Percentiles rank a stretch among this genome's conserved stretches.
Conservation (phyloP, 2,888 invertebrate genomes). For the Steinernema scapterisci region DNA sequence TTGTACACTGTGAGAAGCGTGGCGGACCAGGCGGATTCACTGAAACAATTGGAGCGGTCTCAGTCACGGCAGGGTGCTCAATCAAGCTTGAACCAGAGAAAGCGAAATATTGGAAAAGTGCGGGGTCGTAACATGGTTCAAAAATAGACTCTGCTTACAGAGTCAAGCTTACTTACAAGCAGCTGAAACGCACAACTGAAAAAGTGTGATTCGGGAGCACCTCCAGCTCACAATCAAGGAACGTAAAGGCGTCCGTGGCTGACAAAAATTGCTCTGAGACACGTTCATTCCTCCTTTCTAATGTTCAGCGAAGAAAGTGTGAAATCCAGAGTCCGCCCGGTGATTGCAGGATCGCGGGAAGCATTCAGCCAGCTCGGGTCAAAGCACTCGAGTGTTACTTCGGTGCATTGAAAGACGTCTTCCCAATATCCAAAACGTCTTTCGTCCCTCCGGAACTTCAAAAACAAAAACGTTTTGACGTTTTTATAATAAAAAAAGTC, state of each 20-base stretch:
- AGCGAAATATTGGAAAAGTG: slow-evolving; percentile 21
- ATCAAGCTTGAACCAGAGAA: slow-evolving; percentile 29
- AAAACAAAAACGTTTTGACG: too few relatives aligned
- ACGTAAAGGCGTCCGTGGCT: neutral
- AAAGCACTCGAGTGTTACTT: too few relatives aligned
- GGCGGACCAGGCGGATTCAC: neutral
- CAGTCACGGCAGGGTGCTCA: slow-evolving; percentile 8
- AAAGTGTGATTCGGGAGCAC: neutral
- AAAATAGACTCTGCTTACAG: neutral
- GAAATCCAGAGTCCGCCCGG: too few relatives aligned
- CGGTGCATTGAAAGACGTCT: too few relatives aligned
- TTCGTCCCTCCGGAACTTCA: too few relatives aligned
- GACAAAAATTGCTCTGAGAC: too few relatives aligned
- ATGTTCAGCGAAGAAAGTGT: too few relatives aligned
- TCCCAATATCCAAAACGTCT: too few relatives aligned
- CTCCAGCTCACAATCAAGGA: neutral
- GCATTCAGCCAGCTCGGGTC: too few relatives aligned
- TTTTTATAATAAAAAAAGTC: neutral
- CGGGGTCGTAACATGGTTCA: slow-evolving; percentile 21
- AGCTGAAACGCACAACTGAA: neutral
- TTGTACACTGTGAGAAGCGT: slow-evolving; percentile 16
- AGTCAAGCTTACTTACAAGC: too few relatives aligned
- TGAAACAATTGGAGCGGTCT: slow-evolving; percentile 17
- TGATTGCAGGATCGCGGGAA: too few relatives aligned
- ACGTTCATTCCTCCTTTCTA: too few relatives aligned